Conservation (phyloP, 1,140 invertebrate genomes). For the Penaeus vannamei region DNA sequence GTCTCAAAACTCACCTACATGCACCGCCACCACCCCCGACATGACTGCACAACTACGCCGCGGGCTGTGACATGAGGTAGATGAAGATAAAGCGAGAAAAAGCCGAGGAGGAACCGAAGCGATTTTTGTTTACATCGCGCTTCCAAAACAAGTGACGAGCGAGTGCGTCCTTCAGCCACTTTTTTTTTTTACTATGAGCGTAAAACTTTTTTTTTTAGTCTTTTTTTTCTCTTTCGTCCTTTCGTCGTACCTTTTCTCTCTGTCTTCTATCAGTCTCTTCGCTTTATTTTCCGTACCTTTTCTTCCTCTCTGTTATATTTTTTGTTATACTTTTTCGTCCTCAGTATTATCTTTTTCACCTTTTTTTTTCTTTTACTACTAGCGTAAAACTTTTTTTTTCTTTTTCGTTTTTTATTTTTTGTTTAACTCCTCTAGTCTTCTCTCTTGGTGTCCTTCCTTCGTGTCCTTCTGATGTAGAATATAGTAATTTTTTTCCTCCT, state of each 20-base stretch:
- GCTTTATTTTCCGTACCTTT: too few relatives aligned
- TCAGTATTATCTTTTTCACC: too few relatives aligned
- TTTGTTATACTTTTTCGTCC: too few relatives aligned
- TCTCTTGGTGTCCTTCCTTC: too few relatives aligned
- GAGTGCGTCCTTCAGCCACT: neutral
- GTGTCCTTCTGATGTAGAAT: too few relatives aligned
- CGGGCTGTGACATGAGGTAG: constrained; percentile 62
- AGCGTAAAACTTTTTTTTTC: too few relatives aligned
- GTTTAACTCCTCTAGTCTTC: too few relatives aligned
- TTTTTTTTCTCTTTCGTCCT: neutral
- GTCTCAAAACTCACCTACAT: constrained; percentile 49
- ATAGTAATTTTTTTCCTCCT: too few relatives aligned
- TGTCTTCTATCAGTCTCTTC: too few relatives aligned
- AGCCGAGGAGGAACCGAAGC: constrained; percentile 50
- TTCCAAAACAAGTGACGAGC: constrained; percentile 52
- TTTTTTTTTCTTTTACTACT: too few relatives aligned
- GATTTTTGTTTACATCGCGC: constrained; percentile 64
- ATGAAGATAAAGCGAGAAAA: constrained; percentile 58
- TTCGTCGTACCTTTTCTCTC: neutral
- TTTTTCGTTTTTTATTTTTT: too few relatives aligned
- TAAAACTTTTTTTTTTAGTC: neutral
- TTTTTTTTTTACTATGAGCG: neutral
- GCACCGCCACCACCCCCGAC: constrained; percentile 61
- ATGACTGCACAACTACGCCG: constrained; percentile 59
- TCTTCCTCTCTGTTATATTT: too few relatives aligned